Evolutionary conservation across 2,113 vertebrate genomes (phyloP).

Genomic region (Nanger granti): DNA sequence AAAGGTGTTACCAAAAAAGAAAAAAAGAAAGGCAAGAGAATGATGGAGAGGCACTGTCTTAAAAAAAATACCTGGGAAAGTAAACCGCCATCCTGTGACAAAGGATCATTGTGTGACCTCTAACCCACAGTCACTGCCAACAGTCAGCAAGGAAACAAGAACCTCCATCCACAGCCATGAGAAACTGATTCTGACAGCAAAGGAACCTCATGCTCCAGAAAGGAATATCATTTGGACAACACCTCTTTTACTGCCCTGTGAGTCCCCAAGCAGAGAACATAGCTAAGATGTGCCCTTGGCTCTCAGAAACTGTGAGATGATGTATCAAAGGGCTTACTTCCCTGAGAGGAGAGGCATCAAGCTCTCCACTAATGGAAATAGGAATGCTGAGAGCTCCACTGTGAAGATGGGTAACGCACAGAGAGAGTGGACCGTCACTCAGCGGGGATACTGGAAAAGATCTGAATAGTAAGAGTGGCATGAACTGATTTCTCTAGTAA

Average conservation of each 20-base stretch:
- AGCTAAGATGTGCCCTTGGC: background rate
- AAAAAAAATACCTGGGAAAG: background rate
- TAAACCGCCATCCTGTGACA: background rate
- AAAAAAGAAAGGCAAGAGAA: background rate
- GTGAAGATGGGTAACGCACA: background rate
- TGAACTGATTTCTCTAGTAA: background rate
- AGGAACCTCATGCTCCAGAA: background rate
- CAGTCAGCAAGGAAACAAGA: background rate
- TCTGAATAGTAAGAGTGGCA: background rate
- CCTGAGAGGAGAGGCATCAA: background rate
- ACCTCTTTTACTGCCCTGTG: background rate
- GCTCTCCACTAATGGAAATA: background rate
- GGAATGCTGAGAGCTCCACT: background rate
- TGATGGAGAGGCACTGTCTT: background rate
- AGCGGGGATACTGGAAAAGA: background rate
- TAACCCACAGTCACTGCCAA: background rate
- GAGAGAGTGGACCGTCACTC: background rate
- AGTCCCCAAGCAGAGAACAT: background rate
- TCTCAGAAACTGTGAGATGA: background rate
- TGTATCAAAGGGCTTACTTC: background rate
- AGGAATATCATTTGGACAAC: background rate
- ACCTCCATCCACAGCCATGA: background rate
- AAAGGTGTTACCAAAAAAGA: background rate
- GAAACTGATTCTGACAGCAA: background rate
- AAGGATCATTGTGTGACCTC: background rate